phyloP scores from a whole-genome alignment of 2,113 vertebrate genomes.

The Lonchura striata region DNA sequence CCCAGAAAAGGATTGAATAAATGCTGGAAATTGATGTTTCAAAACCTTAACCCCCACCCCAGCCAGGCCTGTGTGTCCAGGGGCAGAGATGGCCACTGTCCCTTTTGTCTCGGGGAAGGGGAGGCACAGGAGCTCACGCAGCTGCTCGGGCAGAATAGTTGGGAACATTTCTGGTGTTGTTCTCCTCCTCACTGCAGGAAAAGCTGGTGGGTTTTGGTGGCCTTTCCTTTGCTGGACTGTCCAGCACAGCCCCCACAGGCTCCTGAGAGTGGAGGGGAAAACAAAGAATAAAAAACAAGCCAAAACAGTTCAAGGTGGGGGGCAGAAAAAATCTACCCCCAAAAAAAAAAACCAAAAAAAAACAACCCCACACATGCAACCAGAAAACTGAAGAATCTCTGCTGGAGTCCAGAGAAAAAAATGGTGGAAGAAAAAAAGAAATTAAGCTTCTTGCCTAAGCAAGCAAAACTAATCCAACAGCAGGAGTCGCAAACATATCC shows the following conservation, averaged over 20 bases:
- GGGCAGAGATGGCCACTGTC: background rate
- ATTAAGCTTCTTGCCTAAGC: background rate
- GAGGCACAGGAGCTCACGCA: background rate
- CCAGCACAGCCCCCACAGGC: too few species aligned
- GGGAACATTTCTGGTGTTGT: background rate
- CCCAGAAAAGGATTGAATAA: background rate
- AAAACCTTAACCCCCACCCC: background rate
- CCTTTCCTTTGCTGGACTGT: too few species aligned
- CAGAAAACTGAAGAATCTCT: background rate
- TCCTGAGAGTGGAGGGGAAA: background rate
- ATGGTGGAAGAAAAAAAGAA: background rate
- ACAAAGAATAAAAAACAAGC: too few species aligned
- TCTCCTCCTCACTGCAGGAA: too few species aligned
- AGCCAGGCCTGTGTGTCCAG: too few species aligned
- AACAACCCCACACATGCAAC: background rate
- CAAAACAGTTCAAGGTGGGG: background rate
- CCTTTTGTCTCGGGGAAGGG: background rate
- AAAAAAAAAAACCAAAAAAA: too few species aligned
- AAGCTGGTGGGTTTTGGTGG: background rate
- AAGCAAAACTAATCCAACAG: background rate
- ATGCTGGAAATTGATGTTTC: background rate
- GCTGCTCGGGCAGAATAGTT: rapidly evolving
- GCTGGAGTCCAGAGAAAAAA: background rate
- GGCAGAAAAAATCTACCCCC: too few species aligned
- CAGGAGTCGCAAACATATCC: background rate